These are phyloP conservation scores for Tribolium freemani DNA, from an alignment of 2,888 invertebrate species.

Conservation along the genomic window DNA sequence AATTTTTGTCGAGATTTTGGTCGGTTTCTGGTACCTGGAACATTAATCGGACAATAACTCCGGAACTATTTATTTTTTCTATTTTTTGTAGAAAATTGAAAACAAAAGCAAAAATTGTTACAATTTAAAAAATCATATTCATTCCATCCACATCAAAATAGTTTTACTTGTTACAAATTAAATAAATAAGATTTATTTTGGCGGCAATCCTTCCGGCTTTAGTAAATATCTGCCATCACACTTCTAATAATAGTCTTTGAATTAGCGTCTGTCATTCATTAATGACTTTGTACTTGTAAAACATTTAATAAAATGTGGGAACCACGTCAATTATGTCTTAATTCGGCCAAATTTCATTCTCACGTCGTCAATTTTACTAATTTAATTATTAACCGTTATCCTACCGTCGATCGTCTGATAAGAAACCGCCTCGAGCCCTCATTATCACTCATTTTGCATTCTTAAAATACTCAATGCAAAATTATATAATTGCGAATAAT, in stretches of 20 bases:
- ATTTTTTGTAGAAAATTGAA: no score
- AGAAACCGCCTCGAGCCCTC: neutral
- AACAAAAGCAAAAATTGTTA: no score
- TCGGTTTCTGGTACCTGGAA: no score
- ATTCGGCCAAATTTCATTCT: constrained; percentile 13
- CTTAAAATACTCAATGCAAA: neutral
- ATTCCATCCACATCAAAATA: no score
- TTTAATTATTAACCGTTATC: neutral
- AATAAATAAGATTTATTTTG: no score
- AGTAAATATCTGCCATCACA: neutral
- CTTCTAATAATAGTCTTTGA: neutral
- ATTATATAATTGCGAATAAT: neutral
- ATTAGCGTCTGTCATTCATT: constrained; percentile 5
- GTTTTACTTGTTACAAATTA: no score
- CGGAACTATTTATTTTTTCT: no score
- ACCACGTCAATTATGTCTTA: constrained; percentile 32
- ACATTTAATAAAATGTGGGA: constrained; percentile 15
- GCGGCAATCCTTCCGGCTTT: no score
- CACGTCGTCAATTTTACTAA: neutral
- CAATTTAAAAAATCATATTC: no score
- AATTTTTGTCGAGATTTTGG: no score
- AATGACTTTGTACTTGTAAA: constrained; percentile 13
- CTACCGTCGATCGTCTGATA: neutral
- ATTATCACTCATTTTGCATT: constrained; percentile 3
- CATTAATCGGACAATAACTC: no score